Evolutionary conservation across 2,113 vertebrate genomes (phyloP), one percentile per base, ranked within the genome.

Genomic region (Antennarius striatus): DNA sequence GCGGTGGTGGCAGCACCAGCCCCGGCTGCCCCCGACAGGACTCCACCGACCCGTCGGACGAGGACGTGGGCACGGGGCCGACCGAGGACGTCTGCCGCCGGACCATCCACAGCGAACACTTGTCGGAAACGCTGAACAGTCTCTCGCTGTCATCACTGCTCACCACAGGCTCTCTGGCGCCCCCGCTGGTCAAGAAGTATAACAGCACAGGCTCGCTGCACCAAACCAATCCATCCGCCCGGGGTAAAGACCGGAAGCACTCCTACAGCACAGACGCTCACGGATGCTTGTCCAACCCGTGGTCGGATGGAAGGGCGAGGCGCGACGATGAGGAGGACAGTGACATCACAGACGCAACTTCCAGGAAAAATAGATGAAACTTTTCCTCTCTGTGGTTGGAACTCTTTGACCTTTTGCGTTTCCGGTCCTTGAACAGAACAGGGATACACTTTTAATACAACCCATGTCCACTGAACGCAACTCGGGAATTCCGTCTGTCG

Each of bases 131-230:
- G 4, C 87, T 96, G 47, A 96, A 95, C 91, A 97, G 95, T 85
- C 93, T 97, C 46, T 98, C 96, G 0, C 91, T 99, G 65, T 95
- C 94, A 0, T 96, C 97, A 0, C 92, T 97, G 56, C 94, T 96
- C 85, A 91, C 86, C 0, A 91, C 90, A 0, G 77, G 92, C 4
- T 90, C 90, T 16, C 79, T 89, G 57, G 88, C 73, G 0, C 90
- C 90, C 0, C 88, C 91, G 0, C 87, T 93, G 77, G 88, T 91
- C 48, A 94, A 97, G 80, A 95, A 95, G 82, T 95, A 94, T 86
- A 94, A 94, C 92, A 98, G 97, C 92, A 95, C 95, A 57, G 95
- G 96, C 74, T 95, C 95, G 68, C 89, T 98, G 53, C 88, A 91
- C 0, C 89, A 82, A 43, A 82, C 80, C 4, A 85, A 56, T 39